Base-by-base conservation (phyloP, 2,888 invertebrate species). In the Cordilura impudica region DNA sequence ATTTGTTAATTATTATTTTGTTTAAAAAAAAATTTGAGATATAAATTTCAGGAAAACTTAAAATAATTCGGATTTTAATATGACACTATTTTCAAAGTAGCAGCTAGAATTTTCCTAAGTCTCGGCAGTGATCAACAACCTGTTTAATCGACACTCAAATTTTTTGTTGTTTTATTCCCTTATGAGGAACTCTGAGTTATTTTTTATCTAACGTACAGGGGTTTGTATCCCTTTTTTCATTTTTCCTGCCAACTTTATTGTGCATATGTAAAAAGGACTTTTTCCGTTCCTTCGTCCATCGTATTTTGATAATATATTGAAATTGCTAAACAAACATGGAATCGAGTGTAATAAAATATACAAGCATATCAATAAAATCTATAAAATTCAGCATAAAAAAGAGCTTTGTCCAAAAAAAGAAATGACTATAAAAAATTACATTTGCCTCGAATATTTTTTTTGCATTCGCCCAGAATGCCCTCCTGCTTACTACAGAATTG, bases 311-410 rank as follows among this genome's bases (percentile, higher is more conserved):
- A 86, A 86, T 87, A 84, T 85, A 87, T 86, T 86, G 84, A 86
- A 86, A 86, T 87, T 87, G 78, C 56, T 78, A 78, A 78, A 63
- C 67, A 78, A 78, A 78, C 67, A 74, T 63, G 83, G 84, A 84
- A 69, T 63, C 83, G 82, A 83, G 86, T 83, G 83, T 85, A 87
- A 86, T 86, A 87, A 86, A 86, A 86, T 87, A 84, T 82, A 78
- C 78, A 71, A 78, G 65, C 63, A 78, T 81, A 78, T 78, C 74
- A 81, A 81, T 80, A 75, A 80, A 78, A 75, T 86, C 84, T 43
- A 86, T 83, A 86, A 82, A 86, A 87, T 84, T 85, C 84, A 83
- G 84, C 81, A 84, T 66, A 72, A 76, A 74, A 65, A 77, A 65
- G n/a, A n/a, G 35, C 35, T 39, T 39, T 39, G 35, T 39, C 35